Evolutionary conservation across 1,140 invertebrate genomes (phyloP).

Genomic region (Onthophagus taurus): DNA sequence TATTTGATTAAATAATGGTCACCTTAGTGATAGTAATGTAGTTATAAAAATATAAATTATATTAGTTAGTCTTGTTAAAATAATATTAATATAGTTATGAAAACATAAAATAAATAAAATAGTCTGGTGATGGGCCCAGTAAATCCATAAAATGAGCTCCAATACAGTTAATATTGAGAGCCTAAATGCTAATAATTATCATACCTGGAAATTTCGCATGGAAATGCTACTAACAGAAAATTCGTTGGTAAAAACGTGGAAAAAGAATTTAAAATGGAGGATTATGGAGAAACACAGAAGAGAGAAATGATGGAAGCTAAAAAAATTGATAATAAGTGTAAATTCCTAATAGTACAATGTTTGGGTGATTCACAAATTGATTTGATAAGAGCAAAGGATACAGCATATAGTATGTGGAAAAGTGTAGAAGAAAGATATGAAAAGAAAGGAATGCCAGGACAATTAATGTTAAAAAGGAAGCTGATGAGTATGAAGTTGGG

Average conservation of each 20-base stretch:
- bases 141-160: too few species aligned
- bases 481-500: constrained; percentile 15
- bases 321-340: constrained; percentile 6
- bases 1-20: too few species aligned
- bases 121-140: too few species aligned
- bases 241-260: constrained; percentile 3
- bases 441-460: constrained; percentile 18
- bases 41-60: too few species aligned
- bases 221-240: constrained; percentile 15
- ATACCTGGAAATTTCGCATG: constrained; percentile 17
- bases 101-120: too few species aligned
- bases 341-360: constrained; percentile 18
- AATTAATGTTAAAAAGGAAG: constrained; percentile 16
- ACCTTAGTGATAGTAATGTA: too few species aligned
- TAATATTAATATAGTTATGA: too few species aligned
- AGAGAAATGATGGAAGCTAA: background rate
- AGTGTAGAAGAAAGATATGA: constrained; percentile 14
- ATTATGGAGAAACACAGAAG: constrained; percentile 1
- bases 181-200: constrained; percentile 11
- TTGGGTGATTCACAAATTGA: constrained; percentile 11
- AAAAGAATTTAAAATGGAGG: constrained; percentile 1
- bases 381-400: constrained; percentile 6
- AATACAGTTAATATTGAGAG: constrained; percentile 6
- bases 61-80: too few species aligned
- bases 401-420: constrained; percentile 16